Percentiles rank a stretch among this genome's conserved stretches.
phyloP scores from a whole-genome alignment of 2,113 vertebrate genomes.

The Sinosuthora webbiana region DNA sequence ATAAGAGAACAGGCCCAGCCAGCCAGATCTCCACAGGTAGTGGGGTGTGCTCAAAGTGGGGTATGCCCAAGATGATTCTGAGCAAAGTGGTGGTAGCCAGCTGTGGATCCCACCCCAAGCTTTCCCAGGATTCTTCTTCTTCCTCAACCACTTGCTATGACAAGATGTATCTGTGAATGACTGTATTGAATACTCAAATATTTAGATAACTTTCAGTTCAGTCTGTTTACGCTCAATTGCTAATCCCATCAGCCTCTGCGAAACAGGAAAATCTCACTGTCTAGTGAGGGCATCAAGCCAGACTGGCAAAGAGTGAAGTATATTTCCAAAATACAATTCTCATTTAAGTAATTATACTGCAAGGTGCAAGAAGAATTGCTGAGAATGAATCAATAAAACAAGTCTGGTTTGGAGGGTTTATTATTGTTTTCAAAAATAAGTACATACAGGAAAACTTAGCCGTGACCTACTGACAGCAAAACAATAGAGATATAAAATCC shows the following conservation, averaged over 20 bases:
- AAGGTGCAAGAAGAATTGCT: neutral
- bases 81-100: neutral
- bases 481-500: neutral
- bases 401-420: neutral
- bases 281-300: neutral
- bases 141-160: neutral
- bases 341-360: neutral
- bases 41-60: neutral
- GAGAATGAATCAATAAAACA: neutral
- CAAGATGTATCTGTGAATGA: neutral
- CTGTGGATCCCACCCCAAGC: neutral
- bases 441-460: neutral
- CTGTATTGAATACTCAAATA: neutral
- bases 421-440: neutral
- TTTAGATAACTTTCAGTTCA: neutral
- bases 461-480: neutral
- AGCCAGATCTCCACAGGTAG: rapidly evolving
- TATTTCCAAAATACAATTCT: neutral
- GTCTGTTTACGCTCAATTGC: neutral
- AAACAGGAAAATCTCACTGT: neutral
- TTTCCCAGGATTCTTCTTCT: neutral
- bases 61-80: neutral
- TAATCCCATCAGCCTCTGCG: neutral
- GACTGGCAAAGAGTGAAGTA: neutral
- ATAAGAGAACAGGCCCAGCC: neutral